These are phyloP conservation scores for Melanotaenia duboulayi DNA, from an alignment of 2,113 vertebrate species.

Conservation along the genomic window DNA sequence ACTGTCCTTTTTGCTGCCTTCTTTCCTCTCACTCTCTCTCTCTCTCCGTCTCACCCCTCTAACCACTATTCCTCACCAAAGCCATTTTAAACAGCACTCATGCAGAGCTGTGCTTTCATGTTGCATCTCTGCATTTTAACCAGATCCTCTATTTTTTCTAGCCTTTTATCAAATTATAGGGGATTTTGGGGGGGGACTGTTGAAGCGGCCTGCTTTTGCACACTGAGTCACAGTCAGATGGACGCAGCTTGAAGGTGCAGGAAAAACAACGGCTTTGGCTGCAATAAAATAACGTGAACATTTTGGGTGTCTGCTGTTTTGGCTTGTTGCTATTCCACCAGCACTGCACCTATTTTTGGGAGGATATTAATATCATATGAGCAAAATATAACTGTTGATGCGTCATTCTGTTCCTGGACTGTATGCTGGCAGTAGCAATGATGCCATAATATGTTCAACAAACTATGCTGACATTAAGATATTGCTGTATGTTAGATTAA, in stretches of 20 bases:
- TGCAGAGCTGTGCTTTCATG: conserved; percentile 62
- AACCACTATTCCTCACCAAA: conserved; percentile 47
- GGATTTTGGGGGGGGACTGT: conserved; percentile 19
- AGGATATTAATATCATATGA: not conserved
- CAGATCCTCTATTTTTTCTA: conserved; percentile 39
- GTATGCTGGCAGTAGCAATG: not conserved
- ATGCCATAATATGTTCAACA: conserved; percentile 12
- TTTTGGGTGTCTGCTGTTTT: conserved; percentile 11
- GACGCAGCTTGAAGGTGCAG: conserved; percentile 45
- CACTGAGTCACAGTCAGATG: conserved; percentile 44
- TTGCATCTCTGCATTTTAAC: conserved; percentile 52
- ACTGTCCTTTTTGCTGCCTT: conserved; percentile 61
- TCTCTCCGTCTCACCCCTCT: not conserved
- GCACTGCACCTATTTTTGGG: not conserved
- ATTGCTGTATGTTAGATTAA: conserved; percentile 36
- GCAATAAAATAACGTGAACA: conserved; percentile 3
- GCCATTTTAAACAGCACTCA: conserved; percentile 71
- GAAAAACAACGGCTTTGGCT: conserved; percentile 13
- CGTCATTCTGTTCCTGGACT: conserved; percentile 4
- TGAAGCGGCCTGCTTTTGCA: conserved; percentile 50
- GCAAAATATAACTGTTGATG: not conserved
- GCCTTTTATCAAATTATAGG: conserved; percentile 58
- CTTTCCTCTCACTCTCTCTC: conserved; percentile 23
- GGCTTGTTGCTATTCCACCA: conserved; percentile 5
- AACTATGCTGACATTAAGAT: conserved; percentile 27